Evolutionary conservation across 2,888 invertebrate genomes (phyloP), one percentile per base, ranked within the genome.

Genomic region (Hemicrepidius hirtus): DNA sequence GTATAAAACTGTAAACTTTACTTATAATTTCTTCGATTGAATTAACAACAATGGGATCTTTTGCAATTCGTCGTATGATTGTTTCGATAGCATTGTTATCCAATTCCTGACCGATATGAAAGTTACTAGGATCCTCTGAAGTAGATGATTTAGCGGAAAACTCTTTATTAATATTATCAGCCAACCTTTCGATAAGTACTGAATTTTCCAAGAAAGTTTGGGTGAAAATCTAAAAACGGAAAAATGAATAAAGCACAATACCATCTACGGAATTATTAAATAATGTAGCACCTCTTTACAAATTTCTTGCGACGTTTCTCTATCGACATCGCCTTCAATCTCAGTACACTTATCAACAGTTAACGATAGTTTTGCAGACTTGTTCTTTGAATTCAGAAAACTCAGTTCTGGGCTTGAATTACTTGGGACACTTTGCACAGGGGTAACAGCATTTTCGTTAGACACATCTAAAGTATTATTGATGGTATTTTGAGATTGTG

Each of bases 131-230:
- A 4, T 70, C 64, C 5, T 65, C 49, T n/a, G 13, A 5, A 10
- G 50, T 24, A 21, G 55, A 20, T 0, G 68, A 71, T 63, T 66
- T 74, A 18, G 49, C 60, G 41, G 60, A 68, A 16, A 73, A 64
- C 63, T 73, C 71, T 53, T 73, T 87, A 76, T 89, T 90, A 62
- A 90, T 90, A 77, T 88, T 89, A 70, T 88, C 87, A 18, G 89
- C 89, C 59, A 90, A 85, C 78, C 87, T 87, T 77, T 88, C 87
- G 78, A 88, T 88, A 50, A 90, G 82, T 84, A 91, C 88, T 10
- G 83, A 85, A 75, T 87, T 87, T 76, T 87, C 86, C 60, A 89
- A 78, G 6, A 90, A 80, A 64, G 87, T 87, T 79, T 87, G 86
- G 16, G 87, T 85, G 63, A 88, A 78, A 41, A 87, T 82, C 87